Base-by-base conservation (phyloP, 1,140 invertebrate species). In the Drosophila persimilis region DNA sequence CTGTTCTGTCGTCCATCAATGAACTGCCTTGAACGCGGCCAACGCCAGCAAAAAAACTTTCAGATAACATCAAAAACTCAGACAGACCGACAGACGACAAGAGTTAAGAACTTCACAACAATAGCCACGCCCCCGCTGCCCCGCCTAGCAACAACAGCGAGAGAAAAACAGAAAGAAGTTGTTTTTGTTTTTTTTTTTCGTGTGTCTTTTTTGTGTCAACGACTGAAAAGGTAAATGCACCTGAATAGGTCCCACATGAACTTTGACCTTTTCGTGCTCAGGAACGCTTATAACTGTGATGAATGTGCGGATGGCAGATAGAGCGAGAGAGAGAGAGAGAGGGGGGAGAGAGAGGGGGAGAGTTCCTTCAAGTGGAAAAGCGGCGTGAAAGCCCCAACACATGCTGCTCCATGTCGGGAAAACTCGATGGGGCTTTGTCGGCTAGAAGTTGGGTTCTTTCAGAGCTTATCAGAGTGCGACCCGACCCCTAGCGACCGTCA, bases 201-300 rank as follows among this genome's bases (percentile, higher is more conserved):
- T 72, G 31, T 73, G 22, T 65, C 35, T 60, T 54, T 69, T 74
- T 73, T 80, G 73, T 76, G 73, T 80, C 77, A 84, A 84, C 75
- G 80, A 58, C 56, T 79, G 80, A 62, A 84, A 86, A 88, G 81
- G 83, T 88, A 86, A 86, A 86, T 65, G 83, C 60, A 72, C 83
- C 61, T 47, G 52, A 48, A 57, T 57, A 61, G 53, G 62, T 52
- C 60, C 46, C 3, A 43, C 15, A 35, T 66, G 80, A 86, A 62
- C 81, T 83, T 86, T 86, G 81, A 88, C 81, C 81, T 86, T 86
- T 83, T 62, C 58, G 71, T 76, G 72, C 51, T 35, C 59, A 73
- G 47, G 46, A 59, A 51, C 44, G 72, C 59, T 60, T 70, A 64
- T 65, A 56, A 48, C 55, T 76, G 39, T 52, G 65, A 47, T 46